Evolutionary conservation across 1,140 invertebrate genomes (phyloP).

Genomic region (Drosophila pandora): DNA sequence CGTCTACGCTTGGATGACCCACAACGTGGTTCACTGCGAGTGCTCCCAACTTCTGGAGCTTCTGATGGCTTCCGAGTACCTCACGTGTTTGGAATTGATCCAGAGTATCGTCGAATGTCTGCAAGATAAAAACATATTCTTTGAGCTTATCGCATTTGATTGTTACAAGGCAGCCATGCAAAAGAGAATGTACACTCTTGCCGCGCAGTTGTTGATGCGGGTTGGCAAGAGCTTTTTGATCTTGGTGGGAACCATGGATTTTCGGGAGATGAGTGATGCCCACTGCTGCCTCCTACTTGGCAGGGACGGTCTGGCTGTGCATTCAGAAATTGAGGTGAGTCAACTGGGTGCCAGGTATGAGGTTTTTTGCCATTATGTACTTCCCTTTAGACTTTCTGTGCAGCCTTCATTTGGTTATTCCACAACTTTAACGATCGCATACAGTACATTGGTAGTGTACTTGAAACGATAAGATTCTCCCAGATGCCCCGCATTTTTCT

Average conservation of each 20-base stretch:
- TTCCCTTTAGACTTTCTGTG: not conserved
- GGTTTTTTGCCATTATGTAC: too few species aligned
- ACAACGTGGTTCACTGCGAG: not conserved
- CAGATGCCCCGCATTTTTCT: not conserved
- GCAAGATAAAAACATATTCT: not conserved
- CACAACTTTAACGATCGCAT: not conserved
- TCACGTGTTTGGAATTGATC: not conserved
- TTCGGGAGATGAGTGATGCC: not conserved
- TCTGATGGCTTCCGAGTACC: not conserved
- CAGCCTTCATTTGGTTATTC: conserved; percentile 1
- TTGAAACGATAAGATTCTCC: not conserved
- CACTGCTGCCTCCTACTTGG: not conserved
- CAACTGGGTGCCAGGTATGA: not conserved
- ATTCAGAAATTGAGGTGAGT: conserved; percentile 8
- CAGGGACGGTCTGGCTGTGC: not conserved
- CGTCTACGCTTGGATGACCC: conserved; percentile 10
- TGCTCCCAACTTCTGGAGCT: not conserved
- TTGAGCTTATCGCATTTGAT: not conserved
- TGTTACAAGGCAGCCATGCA: not conserved
- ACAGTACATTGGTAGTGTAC: not conserved
- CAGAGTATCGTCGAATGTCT: not conserved
- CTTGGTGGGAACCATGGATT: not conserved
- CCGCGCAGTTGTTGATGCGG: not conserved
- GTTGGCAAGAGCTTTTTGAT: conserved; percentile 1
- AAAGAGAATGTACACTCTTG: not conserved